Percentiles rank a stretch among this genome's conserved stretches.
These are phyloP conservation scores for Wiebesia pumilae DNA, from an alignment of 1,140 invertebrate species.

Conservation along the genomic window DNA sequence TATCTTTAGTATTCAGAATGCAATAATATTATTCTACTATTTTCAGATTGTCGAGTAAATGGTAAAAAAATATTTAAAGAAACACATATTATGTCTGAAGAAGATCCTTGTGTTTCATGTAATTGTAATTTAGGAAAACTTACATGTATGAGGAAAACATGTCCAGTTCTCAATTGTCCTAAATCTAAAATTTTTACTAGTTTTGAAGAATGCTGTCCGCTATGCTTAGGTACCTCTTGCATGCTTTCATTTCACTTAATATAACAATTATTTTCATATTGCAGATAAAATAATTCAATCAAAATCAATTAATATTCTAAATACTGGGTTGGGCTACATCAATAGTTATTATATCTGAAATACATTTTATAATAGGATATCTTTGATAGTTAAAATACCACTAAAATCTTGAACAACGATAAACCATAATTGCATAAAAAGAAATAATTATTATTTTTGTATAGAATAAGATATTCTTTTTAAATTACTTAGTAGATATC, in stretches of 20 bases:
- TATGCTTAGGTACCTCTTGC: constrained; percentile 81
- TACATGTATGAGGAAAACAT: constrained; percentile 87
- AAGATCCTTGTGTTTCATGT: constrained; percentile 91
- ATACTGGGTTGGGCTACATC: too few relatives aligned
- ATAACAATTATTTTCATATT: too few relatives aligned
- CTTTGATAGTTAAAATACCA: too few relatives aligned
- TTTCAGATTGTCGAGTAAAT: constrained; percentile 84
- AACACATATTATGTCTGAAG: constrained; percentile 82
- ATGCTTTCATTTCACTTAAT: background rate
- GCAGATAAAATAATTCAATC: too few relatives aligned
- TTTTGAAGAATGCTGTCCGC: constrained; percentile 88
- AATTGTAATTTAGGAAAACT: constrained; percentile 83
- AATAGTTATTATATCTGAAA: too few relatives aligned
- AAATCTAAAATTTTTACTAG: constrained; percentile 78
- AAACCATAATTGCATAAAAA: background rate
- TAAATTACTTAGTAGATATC: too few relatives aligned
- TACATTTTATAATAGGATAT: too few relatives aligned
- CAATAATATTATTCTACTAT: constrained; percentile 20
- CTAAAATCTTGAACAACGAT: too few relatives aligned
- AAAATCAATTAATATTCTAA: too few relatives aligned
- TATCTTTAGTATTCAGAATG: background rate
- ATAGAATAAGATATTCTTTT: background rate
- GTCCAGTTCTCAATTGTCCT: constrained; percentile 88
- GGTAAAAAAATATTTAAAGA: constrained; percentile 80
- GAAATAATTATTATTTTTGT: background rate